A percentile compares a stretch with the other conserved stretches of the same genome.
These are phyloP conservation scores for Babylonia areolata DNA, from an alignment of 1,140 invertebrate genomes.

Conservation along the genomic window DNA sequence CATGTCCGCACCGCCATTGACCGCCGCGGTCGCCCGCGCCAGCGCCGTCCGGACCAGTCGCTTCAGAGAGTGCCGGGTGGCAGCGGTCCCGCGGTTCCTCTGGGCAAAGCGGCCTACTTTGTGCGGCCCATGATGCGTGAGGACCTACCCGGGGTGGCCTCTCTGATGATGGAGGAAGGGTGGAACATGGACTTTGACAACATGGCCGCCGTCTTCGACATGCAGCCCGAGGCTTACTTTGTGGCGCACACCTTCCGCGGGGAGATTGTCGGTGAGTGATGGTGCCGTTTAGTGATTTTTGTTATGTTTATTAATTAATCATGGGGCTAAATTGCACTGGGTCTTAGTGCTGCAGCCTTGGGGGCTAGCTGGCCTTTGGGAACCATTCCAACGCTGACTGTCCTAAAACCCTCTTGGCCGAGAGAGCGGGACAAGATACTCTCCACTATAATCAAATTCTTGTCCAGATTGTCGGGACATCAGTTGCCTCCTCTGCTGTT, in stretches of 20 bases:
- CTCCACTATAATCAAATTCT: no score
- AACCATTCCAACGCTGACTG: no score
- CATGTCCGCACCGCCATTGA: conserved; percentile 4
- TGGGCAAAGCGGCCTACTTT: background rate
- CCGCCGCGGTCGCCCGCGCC: background rate
- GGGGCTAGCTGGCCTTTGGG: no score
- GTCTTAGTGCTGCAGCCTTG: no score
- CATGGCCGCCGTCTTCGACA: conserved; percentile 31
- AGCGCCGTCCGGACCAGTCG: background rate
- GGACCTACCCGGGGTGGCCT: background rate
- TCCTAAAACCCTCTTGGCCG: no score
- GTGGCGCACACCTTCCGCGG: conserved; percentile 22
- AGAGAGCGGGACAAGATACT: no score
- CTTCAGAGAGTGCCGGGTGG: no score
- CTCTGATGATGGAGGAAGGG: conserved; percentile 15
- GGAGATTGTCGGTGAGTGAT: conserved; percentile 19
- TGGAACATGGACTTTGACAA: conserved; percentile 36
- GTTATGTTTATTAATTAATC: no score
- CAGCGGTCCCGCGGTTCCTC: no score
- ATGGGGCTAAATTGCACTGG: no score
- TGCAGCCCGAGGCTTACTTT: conserved; percentile 22
- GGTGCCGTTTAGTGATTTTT: background rate
- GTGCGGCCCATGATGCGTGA: background rate
- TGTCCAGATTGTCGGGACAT: no score
- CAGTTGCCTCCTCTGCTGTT: no score